Conservation (phyloP, 1,140 invertebrate species). For the Campoletis sonorensis region DNA sequence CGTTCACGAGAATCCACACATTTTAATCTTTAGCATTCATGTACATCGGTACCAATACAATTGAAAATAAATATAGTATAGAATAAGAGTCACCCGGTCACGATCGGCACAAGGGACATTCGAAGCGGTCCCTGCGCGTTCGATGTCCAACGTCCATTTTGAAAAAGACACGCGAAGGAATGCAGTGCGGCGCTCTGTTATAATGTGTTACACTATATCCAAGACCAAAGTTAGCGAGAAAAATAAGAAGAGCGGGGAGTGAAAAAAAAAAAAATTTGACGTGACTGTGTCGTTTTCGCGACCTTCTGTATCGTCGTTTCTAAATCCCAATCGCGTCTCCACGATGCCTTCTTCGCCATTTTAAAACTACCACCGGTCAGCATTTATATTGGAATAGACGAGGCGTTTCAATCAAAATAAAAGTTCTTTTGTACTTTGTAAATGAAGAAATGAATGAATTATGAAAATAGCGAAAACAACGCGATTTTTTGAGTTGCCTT, state of each 20-base stretch:
- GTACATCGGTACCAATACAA: not conserved
- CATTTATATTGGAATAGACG: not conserved
- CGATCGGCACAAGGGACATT: conserved; percentile 25
- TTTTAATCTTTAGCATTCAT: conserved; percentile 47
- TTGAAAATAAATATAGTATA: not conserved
- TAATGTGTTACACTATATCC: not conserved
- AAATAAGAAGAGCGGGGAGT: conserved; percentile 1
- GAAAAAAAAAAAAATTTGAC: not conserved
- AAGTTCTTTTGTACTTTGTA: no score
- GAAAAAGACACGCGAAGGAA: conserved; percentile 29
- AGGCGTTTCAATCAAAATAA: not conserved
- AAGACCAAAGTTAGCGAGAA: conserved; percentile 1
- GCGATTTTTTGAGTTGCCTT: no score
- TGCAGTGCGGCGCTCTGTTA: conserved; percentile 19
- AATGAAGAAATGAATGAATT: no score
- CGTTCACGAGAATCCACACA: conserved; percentile 3
- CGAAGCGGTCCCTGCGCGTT: conserved; percentile 22
- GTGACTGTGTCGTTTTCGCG: not conserved
- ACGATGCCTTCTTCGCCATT: not conserved
- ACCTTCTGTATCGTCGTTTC: conserved; percentile 2
- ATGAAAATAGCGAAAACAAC: no score
- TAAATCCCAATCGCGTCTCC: not conserved
- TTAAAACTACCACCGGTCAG: not conserved
- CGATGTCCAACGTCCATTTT: conserved; percentile 37
- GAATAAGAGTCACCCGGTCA: conserved; percentile 22